These are phyloP conservation scores for Mythimna pallens DNA, from an alignment of 2,888 invertebrate species.

Conservation along the genomic window DNA sequence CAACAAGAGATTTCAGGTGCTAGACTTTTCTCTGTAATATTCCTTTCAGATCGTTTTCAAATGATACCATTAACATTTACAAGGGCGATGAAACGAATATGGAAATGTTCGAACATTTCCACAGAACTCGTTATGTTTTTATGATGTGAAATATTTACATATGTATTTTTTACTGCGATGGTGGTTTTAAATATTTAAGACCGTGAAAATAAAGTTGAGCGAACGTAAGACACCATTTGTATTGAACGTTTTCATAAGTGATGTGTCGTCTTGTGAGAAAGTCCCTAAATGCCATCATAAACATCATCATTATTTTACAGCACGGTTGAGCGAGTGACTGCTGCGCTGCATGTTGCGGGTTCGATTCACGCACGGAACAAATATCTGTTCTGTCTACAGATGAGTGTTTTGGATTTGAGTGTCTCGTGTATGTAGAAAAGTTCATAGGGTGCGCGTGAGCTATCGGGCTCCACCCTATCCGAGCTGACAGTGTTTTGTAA, in stretches of 20 bases:
- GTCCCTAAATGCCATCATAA: background rate
- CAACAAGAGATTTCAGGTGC: too few species aligned
- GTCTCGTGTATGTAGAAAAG: too few species aligned
- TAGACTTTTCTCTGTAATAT: background rate
- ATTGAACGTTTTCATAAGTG: background rate
- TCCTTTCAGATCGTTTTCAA: background rate
- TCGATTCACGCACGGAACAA: too few species aligned
- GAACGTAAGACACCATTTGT: too few species aligned
- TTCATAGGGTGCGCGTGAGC: too few species aligned
- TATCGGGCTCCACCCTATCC: too few species aligned
- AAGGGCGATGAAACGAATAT: slow-evolving; percentile 9
- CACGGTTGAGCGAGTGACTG: too few species aligned
- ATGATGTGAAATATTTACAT: background rate
- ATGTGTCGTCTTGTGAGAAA: background rate
- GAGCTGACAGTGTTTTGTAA: too few species aligned
- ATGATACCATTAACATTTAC: slow-evolving; percentile 1
- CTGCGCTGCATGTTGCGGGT: too few species aligned
- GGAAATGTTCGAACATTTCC: background rate
- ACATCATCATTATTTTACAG: too few species aligned
- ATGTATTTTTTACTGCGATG: background rate
- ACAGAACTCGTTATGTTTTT: slow-evolving; percentile 8
- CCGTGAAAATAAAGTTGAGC: background rate
- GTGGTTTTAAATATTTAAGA: slow-evolving; percentile 21
- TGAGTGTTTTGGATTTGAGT: too few species aligned
- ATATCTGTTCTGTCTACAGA: too few species aligned